A percentile compares a stretch with the other conserved stretches of the same genome.
Conservation (phyloP, 2,797 vertebrate genomes). For the Thripadectes ignobilis region DNA sequence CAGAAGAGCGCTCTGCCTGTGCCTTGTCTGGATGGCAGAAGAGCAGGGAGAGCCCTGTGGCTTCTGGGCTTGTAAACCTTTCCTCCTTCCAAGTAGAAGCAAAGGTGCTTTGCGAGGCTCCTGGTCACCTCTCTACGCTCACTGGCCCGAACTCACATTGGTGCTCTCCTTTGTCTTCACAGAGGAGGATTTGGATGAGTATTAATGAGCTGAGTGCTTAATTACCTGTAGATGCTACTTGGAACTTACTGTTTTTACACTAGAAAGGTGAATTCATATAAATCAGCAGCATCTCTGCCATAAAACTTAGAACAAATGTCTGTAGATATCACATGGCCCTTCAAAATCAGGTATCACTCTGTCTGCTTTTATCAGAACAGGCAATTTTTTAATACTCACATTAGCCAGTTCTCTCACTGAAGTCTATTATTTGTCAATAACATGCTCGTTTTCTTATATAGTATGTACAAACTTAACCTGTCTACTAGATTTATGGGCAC, state of each 20-base stretch:
- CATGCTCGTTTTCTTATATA: neutral
- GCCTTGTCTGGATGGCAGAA: fast-evolving
- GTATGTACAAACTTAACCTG: neutral
- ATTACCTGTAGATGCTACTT: neutral
- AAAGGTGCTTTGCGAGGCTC: neutral
- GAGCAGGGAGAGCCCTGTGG: neutral
- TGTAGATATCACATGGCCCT: neutral
- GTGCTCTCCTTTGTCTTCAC: fast-evolving
- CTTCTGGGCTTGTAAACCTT: neutral
- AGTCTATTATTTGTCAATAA: neutral
- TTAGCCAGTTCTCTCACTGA: neutral
- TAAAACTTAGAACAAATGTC: neutral
- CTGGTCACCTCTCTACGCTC: neutral
- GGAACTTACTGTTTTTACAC: neutral
- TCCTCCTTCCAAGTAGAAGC: neutral
- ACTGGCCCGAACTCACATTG: neutral
- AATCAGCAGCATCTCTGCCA: neutral
- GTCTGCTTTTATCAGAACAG: neutral
- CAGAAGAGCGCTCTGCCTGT: neutral
- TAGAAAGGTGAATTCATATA: neutral
- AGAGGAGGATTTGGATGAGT: neutral
- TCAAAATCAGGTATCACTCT: neutral
- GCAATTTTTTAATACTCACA: neutral
- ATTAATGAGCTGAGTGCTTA: neutral
- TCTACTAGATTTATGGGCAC: neutral